Base-by-base conservation (phyloP, 1,140 invertebrate genomes). In the Drosophila orena region DNA sequence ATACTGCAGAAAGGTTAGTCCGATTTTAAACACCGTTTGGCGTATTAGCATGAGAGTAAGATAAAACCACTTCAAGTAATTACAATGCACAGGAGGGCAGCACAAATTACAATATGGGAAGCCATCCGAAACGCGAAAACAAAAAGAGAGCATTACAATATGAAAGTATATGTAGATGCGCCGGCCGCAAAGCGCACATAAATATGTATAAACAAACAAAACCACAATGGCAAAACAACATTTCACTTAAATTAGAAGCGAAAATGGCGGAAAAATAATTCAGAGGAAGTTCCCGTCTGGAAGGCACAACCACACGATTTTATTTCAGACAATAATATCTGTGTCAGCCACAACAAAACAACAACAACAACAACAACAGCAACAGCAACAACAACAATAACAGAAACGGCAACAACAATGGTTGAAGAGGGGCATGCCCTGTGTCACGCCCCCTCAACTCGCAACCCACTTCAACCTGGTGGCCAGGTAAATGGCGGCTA, bases 31-130 rank as follows among this genome's bases (percentile, higher is more conserved):
- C 47, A 35, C 47, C 59, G 65, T 77, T 60, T 40, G 60, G 56
- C 54, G 57, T 38, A 59, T 62, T 44, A 37, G 37, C 43, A 35
- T n/a, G 15, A 40, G 38, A 24, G 12, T 8, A 37, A 58, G 60
- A 50, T 66, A 73, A 86, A 81, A 86, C 79, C 83, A 86, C 83
- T 86, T 86, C 60, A 86, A 86, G 79, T 86, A 86, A 86, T 86
- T 86, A 86, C 83, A 86, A 85, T 78, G 74, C 69, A 74, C 43
- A 74, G 57, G 46, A 46, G 17, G 55, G 35, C 49, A 52, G 65
- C 47, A 52, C 49, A 47, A 69, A 68, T 64, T 64, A 73, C 58
- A 77, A 77, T 60, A 77, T 76, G 72, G 43, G 40, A 76, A 60
- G 62, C 54, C 49, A 54, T 52, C 50, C 47, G 61, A 75, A 73